Conservation (phyloP, 2,797 vertebrate genomes). For the Podarcis lilfordi region DNA sequence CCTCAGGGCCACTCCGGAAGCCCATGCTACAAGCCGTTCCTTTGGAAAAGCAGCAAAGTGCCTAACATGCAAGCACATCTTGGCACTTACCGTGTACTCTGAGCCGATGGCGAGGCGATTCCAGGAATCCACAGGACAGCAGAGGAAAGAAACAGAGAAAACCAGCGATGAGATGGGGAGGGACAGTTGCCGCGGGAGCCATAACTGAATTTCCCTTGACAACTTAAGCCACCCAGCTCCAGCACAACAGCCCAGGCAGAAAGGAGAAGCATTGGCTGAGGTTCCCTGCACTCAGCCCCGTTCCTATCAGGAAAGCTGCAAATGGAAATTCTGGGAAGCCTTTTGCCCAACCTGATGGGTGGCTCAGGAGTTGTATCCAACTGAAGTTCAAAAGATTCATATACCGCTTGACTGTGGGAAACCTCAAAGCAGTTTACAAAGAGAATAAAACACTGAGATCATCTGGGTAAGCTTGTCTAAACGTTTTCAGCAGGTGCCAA, state of each 20-base stretch:
- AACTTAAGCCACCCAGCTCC: not conserved
- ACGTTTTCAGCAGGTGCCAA: no score
- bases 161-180: not conserved
- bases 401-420: no score
- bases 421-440: no score
- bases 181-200: accelerated
- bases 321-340: not conserved
- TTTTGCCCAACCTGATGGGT: not conserved
- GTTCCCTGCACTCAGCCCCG: not conserved
- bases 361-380: not conserved
- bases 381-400: no score
- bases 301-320: no score
- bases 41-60: not conserved
- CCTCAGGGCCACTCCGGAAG: not conserved
- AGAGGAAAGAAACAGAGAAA: not conserved
- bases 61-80: not conserved
- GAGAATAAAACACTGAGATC: no score
- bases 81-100: slow-evolving; percentile 62
- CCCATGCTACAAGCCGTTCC: not conserved
- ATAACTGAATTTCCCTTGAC: not conserved
- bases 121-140: not conserved
- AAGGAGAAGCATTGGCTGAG: not conserved
- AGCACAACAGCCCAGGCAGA: not conserved
- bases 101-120: not conserved
- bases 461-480: no score